phyloP scores from a whole-genome alignment of 2,888 invertebrate species.

The Pelosia muscerda region DNA sequence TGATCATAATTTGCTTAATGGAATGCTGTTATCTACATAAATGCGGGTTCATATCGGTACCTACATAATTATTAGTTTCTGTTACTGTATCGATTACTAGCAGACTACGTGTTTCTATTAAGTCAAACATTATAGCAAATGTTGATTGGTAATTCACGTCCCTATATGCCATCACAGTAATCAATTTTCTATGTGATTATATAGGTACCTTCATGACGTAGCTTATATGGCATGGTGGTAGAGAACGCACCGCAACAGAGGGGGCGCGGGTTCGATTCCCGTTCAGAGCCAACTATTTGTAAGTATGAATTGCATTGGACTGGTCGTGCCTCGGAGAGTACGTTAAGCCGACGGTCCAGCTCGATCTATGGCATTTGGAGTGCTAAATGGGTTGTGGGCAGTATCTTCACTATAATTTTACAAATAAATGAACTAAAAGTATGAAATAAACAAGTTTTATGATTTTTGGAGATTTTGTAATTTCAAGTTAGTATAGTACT shows the following conservation, averaged over 20 bases:
- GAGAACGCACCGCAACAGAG: too few relatives aligned
- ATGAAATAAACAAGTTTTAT: background rate
- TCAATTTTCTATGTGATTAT: constrained; percentile 5
- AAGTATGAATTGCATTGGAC: too few relatives aligned
- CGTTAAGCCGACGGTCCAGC: too few relatives aligned
- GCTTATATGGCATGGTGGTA: too few relatives aligned
- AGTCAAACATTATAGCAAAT: background rate
- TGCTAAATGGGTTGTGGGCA: too few relatives aligned
- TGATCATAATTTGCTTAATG: background rate
- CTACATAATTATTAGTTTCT: background rate
- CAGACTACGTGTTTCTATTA: constrained; percentile 8
- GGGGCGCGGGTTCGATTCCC: too few relatives aligned
- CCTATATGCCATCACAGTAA: background rate
- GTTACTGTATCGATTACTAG: constrained; percentile 3
- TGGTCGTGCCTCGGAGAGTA: too few relatives aligned
- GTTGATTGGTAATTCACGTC: constrained; percentile 8
- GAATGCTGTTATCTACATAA: background rate
- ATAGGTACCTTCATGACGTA: background rate
- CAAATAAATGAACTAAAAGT: background rate
- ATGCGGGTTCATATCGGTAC: background rate
- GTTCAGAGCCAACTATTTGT: too few relatives aligned
- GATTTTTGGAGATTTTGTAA: background rate
- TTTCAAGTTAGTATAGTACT: background rate
- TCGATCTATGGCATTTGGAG: too few relatives aligned
- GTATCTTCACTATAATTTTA: too few relatives aligned